Evolutionary conservation across 2,113 vertebrate species (phyloP), one percentile per base, ranked within the genome.

Genomic region (Heloderma charlesbogerti): DNA sequence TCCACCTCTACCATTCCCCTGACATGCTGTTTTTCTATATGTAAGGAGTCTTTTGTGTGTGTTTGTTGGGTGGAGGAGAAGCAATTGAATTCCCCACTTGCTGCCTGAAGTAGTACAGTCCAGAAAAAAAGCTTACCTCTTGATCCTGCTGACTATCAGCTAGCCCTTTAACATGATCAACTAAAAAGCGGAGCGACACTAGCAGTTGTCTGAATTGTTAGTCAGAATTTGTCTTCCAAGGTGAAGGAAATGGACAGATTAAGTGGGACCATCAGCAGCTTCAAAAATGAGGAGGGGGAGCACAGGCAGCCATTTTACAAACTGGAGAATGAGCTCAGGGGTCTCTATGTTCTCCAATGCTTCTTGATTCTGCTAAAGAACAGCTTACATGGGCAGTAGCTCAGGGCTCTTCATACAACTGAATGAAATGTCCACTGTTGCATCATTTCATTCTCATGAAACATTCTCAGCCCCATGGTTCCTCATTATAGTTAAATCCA

Each of bases 401-500:
- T 10, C 8, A 25, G 51, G 54, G 6, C 6, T 51, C 3, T 48
- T 45, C 81, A 27, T 84, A 6, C 48, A 12, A 83, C 1, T 20
- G 0, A 1, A 48, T 13, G 9, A 69, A 71, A 89, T n/a, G 9
- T 4, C 0, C 0, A 1, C 34, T 8, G 10, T 82, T 29, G 6
- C 9, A 43, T 66, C 48, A 15, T 75, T 78, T 40, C 4, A 31
- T 9, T 37, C 84, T 3, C 0, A 74, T 10, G 37, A 10, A 51
- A 43, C 72, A n/a, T 63, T 22, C 60, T 22, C 20, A 63, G 5
- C 1, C 34, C 77, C 43, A 3, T 29, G 29, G 9, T 29, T 51
- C 71, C 86, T 84, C 69, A 84, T 91, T 84, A 88, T 29, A 40
- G 80, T 72, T 45, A 51, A 75, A 82, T 74, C 78, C 69, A 84